Evolutionary conservation across 1,140 invertebrate genomes (phyloP), one percentile per base, ranked within the genome.

Genomic region (Aphidius gifuensis): DNA sequence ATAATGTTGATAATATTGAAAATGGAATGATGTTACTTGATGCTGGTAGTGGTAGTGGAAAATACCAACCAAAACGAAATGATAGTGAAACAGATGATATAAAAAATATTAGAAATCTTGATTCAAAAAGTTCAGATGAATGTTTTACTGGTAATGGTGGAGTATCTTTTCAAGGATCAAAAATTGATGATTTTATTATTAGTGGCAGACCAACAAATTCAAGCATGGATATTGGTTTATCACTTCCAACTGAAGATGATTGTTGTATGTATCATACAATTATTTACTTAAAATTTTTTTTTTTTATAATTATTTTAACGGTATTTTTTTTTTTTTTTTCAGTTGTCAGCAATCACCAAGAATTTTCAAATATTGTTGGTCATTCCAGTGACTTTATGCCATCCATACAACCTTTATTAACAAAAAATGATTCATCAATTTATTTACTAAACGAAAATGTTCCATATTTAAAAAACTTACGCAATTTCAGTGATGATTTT

Each of bases 111-210:
- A 32, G 23, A 32, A 32, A 3, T 32, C 2, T 32, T 32, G 23
- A 32, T 32, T 32, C 23, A 32, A 32, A 32, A 32, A 32, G 1
- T 32, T 32, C 23, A 32, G 23, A 32, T 32, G 23, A 32, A 3
- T 32, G 23, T 32, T 32, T 32, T 32, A 4, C 23, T 54, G 65
- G 63, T 38, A 78, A 76, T 48, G 69, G 68, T 44, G 71, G 76
- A 50, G 66, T 74, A 44, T 79, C 75, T 63, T 69, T 80, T 40
- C 70, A 73, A 0, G 74, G 72, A 23, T 66, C 73, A 6, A 80
- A 80, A 68, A 74, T 80, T 49, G 74, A 80, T 60, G 75, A 80
- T 55, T 64, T 77, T 58, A 69, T 80, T 56, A 66, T 75, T 9
- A 71, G 70, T 54, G 61, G 70, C 4, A 77, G 78, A 65, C 39